Evolutionary conservation across 2,888 invertebrate genomes (phyloP).

Genomic region (Scelioninae gen. 2): DNA sequence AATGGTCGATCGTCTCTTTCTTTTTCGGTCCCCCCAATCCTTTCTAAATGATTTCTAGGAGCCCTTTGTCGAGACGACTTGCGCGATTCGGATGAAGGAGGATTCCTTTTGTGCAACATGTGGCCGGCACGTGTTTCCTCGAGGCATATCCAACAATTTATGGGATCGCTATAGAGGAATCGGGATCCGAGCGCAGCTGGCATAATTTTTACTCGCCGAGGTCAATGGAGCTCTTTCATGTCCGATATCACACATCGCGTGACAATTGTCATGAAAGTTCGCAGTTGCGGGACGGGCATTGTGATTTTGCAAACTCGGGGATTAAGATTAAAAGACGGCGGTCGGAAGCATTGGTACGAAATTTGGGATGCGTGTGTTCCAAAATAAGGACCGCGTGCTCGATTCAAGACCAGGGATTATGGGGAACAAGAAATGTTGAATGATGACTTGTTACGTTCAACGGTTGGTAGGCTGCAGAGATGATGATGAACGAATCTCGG

Average conservation of each 20-base stretch:
- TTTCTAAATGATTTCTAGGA: conserved; percentile 57
- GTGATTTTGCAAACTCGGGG: conserved; percentile 26
- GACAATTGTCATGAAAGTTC: conserved; percentile 31
- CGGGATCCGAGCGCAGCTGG: conserved; percentile 65
- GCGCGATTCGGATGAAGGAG: conserved; percentile 66
- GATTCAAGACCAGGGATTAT: too few relatives aligned
- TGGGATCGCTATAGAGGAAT: conserved; percentile 63
- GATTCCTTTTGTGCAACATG: conserved; percentile 74
- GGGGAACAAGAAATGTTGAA: too few relatives aligned
- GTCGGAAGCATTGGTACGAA: too few relatives aligned
- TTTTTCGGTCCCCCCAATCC: conserved; percentile 33
- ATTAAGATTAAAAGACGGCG: too few relatives aligned
- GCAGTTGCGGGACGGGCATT: conserved; percentile 28
- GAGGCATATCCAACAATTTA: conserved; percentile 65
- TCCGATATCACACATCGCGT: conserved; percentile 29
- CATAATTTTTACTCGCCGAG: conserved; percentile 56
- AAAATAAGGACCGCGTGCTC: too few relatives aligned
- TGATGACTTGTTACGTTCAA: too few relatives aligned
- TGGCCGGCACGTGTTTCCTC: conserved; percentile 74
- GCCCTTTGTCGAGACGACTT: conserved; percentile 60
- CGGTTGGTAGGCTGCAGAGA: too few relatives aligned
- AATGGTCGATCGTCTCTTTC: conserved; percentile 27
- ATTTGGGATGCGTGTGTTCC: too few relatives aligned
- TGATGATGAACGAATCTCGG: too few relatives aligned
- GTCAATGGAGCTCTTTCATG: conserved; percentile 62